Evolutionary conservation across 2,797 vertebrate genomes (phyloP), one percentile per base, ranked within the genome.

Genomic region (Streptopelia turtur): DNA sequence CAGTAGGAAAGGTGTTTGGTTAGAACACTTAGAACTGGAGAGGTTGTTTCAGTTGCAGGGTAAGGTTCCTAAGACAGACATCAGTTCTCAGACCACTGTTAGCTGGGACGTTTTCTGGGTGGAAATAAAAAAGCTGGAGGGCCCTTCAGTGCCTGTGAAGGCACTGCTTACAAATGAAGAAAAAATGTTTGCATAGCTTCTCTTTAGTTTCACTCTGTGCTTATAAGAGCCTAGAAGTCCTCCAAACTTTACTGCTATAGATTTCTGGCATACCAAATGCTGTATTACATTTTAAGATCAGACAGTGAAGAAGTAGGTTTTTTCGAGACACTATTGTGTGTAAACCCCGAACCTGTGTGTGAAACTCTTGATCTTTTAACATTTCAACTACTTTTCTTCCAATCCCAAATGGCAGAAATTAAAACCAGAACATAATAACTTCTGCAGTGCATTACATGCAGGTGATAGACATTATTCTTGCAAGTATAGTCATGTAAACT

Each of bases 381-480:
- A 71, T 23, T 80, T 78, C 11, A 41, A 2, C n/a, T 75, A 17
- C 31, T 90, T 91, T 86, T 89, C 71, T 87, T 88, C 20, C 47
- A 64, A 55, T 4, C 2, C 24, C 18, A 83, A 74, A 86, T 41
- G 61, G 47, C 52, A 83, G 74, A 63, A 84, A 69, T 60, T 35
- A 87, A 87, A 87, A 93, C 24, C 33, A 66, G 63, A 82, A 55
- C n/a, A 45, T 61, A 16, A 63, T 63, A 39, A 31, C 33, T 89
- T 92, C 61, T 85, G 30, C 20, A 79, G 21, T 39, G 14, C 80
- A 17, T 77, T 85, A 60, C 76, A 28, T 95, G 43, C 60, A 87
- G 70, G 91, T 88, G 60, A 92, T 97, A 91, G 57, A 95, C 25
- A 31, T 57, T 64, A 52, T 83, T 93, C 47, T 91, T 95, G 52